A percentile compares a stretch with the other conserved stretches of the same genome.
Conservation (phyloP, 2,113 vertebrate species). For the Craseonycteris thonglongyai region DNA sequence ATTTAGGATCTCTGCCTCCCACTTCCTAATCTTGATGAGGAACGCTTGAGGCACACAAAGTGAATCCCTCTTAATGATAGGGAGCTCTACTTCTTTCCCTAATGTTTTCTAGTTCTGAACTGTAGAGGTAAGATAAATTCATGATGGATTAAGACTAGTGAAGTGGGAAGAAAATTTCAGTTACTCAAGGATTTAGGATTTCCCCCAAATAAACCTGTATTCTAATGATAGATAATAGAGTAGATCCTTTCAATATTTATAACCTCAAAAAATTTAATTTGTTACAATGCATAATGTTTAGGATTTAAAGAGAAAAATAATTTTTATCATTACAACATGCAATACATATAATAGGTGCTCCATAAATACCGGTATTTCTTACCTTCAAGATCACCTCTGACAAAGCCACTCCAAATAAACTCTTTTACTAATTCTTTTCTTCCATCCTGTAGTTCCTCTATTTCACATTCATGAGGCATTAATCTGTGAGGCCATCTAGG, state of each 20-base stretch:
- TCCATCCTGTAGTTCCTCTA: fast-evolving
- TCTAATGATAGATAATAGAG: background rate
- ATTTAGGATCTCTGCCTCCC: background rate
- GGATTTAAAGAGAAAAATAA: background rate
- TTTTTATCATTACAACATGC: background rate
- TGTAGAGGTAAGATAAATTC: background rate
- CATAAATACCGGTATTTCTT: background rate
- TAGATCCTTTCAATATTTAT: background rate
- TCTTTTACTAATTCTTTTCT: background rate
- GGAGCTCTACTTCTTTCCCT: background rate
- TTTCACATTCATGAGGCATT: background rate
- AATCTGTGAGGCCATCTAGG: background rate
- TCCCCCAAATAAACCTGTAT: background rate
- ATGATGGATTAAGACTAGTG: background rate
- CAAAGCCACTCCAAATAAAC: background rate
- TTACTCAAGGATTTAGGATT: background rate
- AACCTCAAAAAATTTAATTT: background rate
- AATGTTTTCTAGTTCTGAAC: background rate
- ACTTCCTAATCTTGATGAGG: background rate
- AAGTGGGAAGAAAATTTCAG: background rate
- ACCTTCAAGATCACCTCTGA: background rate
- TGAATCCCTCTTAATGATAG: background rate
- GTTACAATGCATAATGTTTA: background rate
- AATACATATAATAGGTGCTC: background rate
- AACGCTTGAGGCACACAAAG: background rate